Evolutionary conservation across 2,888 invertebrate species (phyloP).

Genomic region (Nephrotoma appendiculata): DNA sequence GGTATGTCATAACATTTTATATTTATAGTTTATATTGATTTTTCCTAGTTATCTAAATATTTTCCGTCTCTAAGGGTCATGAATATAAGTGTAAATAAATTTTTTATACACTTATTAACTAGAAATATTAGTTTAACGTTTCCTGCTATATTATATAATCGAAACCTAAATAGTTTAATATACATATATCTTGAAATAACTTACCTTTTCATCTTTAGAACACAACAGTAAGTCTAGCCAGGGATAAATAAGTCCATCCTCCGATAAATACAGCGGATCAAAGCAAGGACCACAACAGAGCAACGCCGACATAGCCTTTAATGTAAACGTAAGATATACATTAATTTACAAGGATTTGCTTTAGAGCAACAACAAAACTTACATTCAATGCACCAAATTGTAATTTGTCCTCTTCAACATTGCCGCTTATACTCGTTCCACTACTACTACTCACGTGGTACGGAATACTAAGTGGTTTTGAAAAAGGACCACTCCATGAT

Average conservation of each 20-base stretch:
- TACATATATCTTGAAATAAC: conserved; percentile 5
- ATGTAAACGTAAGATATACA: background rate
- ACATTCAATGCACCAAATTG: conserved; percentile 48
- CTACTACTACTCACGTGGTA: conserved; percentile 27
- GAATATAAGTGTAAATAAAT: no score
- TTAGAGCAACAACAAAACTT: conserved; percentile 6
- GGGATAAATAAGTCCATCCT: conserved; percentile 84
- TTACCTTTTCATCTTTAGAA: conserved; percentile 73
- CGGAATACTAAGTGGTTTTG: conserved; percentile 45
- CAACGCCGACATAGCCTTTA: conserved; percentile 87
- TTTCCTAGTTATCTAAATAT: no score
- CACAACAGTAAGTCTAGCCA: conserved; percentile 88
- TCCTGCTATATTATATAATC: no score
- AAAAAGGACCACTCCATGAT: conserved; percentile 85
- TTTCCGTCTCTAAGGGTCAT: no score
- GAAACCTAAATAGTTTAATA: no score
- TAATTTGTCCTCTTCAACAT: conserved; percentile 40
- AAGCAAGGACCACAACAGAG: conserved; percentile 94
- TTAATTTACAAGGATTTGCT: background rate
- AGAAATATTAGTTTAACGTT: no score
- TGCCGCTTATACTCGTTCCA: conserved; percentile 9
- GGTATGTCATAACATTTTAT: no score
- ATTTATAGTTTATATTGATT: no score
- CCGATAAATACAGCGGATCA: conserved; percentile 66
- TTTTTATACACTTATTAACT: no score